These are phyloP conservation scores for Orcinus orca DNA, from an alignment of 2,113 vertebrate species.

Conservation along the genomic window DNA sequence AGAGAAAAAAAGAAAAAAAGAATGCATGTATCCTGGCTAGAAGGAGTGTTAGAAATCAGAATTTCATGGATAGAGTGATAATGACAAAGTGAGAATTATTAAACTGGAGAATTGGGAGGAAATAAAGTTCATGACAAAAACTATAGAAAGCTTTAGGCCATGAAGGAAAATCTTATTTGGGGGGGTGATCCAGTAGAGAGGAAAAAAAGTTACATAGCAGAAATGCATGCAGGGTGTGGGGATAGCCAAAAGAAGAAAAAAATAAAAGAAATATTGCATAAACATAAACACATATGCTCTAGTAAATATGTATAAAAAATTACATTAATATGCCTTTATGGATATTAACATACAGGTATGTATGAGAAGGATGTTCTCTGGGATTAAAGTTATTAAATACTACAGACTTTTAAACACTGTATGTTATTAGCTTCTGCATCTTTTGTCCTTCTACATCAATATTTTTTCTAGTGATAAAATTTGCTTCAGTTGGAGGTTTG, in stretches of 20 bases:
- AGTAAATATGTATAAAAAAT: neutral
- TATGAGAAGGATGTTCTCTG: neutral
- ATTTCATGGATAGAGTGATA: neutral
- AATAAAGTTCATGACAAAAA: neutral
- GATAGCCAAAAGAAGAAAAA: neutral
- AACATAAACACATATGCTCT: neutral
- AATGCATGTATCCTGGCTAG: rapidly evolving
- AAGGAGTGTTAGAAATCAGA: neutral
- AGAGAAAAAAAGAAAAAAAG: neutral
- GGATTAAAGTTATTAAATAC: neutral
- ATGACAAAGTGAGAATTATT: neutral
- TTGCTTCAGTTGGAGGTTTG: neutral
- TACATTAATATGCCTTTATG: neutral
- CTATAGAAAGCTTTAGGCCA: neutral
- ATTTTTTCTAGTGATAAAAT: neutral
- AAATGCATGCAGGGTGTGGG: neutral
- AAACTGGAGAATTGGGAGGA: neutral
- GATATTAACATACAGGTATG: neutral
- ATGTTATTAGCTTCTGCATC: neutral
- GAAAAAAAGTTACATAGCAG: neutral
- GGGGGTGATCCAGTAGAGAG: neutral
- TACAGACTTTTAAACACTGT: neutral
- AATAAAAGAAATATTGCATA: neutral
- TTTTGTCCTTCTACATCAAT: neutral
- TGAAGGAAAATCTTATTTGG: neutral